A percentile compares a stretch with the other conserved stretches of the same genome.
phyloP scores from a whole-genome alignment of 2,113 vertebrate genomes.

The Nibea albiflora region DNA sequence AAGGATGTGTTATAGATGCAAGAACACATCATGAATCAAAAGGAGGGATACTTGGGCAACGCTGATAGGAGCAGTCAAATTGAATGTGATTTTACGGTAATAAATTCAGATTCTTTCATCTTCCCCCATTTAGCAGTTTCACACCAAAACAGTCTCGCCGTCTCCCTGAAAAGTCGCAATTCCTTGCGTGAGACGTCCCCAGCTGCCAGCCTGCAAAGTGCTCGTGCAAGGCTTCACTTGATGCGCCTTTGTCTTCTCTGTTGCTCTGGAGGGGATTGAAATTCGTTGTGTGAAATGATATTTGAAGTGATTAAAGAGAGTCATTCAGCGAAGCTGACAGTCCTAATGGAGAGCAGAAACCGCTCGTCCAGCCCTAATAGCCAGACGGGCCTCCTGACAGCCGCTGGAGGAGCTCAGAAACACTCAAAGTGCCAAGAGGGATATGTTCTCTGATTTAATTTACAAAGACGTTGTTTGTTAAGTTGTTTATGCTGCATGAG shows the following conservation, averaged over 20 bases:
- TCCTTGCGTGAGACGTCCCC: conserved; percentile 11
- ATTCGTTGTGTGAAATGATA: conserved; percentile 77
- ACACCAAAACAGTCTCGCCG: conserved; percentile 16
- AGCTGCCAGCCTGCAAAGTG: conserved; percentile 40
- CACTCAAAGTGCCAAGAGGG: conserved; percentile 23
- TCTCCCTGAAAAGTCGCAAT: conserved; percentile 36
- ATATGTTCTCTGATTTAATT: conserved; percentile 19
- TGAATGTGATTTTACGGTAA: conserved; percentile 44
- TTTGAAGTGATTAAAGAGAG: conserved; percentile 79
- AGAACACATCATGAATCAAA: conserved; percentile 56
- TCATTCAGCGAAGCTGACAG: conserved; percentile 71
- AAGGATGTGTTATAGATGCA: conserved; percentile 19
- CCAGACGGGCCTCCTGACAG: conserved; percentile 50
- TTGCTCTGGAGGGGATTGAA: conserved; percentile 63
- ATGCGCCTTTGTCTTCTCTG: conserved; percentile 61
- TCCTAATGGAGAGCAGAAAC: conserved; percentile 75
- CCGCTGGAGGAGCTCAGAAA: conserved; percentile 45
- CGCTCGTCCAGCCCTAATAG: conserved; percentile 59
- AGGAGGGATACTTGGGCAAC: conserved; percentile 1
- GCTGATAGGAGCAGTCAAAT: conserved; percentile 35
- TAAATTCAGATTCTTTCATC: conserved; percentile 48
- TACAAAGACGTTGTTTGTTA: conserved; percentile 35
- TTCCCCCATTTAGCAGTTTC: conserved; percentile 40
- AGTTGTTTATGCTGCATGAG: conserved; percentile 7
- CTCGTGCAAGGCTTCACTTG: conserved; percentile 23